Evolutionary conservation across 2,797 vertebrate species (phyloP), one percentile per base, ranked within the genome.

Genomic region (Leptodactylus fallax): DNA sequence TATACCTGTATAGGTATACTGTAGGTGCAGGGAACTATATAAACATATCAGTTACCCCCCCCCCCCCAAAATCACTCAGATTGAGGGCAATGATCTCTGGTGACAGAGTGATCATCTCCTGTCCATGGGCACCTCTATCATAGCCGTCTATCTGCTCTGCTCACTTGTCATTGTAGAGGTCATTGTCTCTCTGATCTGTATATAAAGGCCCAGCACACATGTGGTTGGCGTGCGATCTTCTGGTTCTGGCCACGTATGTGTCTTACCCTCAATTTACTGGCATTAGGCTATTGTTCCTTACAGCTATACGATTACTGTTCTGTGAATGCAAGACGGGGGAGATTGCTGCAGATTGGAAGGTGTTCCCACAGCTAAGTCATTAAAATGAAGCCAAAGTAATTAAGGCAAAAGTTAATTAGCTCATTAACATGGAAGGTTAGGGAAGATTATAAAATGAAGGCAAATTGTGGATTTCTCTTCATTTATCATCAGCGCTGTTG

Each of bases 371-470:
- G 77, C 85, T 86, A 45, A 80, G 85, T 80, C 61, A 86, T 86
- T 86, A 86, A 80, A 86, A 53, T 71, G 49, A 80, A 86, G 77
- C 61, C 47, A 80, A 86, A 79, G 85, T 71, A 86, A 86, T 86
- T 86, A 80, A 86, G 79, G 77, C 21, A 67, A 56, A 86, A 86
- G 61, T 69, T 86, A 86, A 86, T 86, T 71, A 86, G 63, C 77
- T 86, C 77, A 60, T 86, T 86, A 79, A 86, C 49, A 69, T 49
- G 78, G 85, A 80, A 79, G 76, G 77, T 79, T 79, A 79, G 51
- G 13, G 61, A 71, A 79, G 77, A 80, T 79, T 36, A 51, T 67
- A 16, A 78, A 78, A 56, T 36, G 6, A 83, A 72, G 71, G 60
- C 49, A 69, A 79, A 80, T 79, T 45, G 77, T 8, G 53, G 4